Evolutionary conservation across 1,140 invertebrate species (phyloP).

Genomic region (Stegodyphus dumicola): DNA sequence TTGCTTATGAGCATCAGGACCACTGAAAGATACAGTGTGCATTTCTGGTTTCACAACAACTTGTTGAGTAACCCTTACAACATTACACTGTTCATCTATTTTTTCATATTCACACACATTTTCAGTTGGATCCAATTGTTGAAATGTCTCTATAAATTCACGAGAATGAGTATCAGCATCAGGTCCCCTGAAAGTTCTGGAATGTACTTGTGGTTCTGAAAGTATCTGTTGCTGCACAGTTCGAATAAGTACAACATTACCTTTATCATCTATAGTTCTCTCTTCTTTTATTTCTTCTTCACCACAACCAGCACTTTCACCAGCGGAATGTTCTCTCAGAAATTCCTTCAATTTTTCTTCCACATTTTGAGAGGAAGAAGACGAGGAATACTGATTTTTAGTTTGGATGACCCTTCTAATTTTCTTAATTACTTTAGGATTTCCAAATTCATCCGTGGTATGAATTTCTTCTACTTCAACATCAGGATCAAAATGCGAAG

Average conservation of each 20-base stretch:
- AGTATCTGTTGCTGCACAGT: conserved; percentile 43
- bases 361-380: conserved; percentile 52
- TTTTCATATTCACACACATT: conserved; percentile 37
- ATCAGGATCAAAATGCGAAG: conserved; percentile 41
- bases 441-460: conserved; percentile 50
- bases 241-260: conserved; percentile 52
- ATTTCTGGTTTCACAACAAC: conserved; percentile 72
- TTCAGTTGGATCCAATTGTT: conserved; percentile 25
- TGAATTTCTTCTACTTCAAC: conserved; percentile 54
- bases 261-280: conserved; percentile 56
- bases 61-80: conserved; percentile 41
- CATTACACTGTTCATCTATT: conserved; percentile 55
- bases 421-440: conserved; percentile 41
- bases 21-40: conserved; percentile 72
- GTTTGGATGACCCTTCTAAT: conserved; percentile 17
- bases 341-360: conserved; percentile 62
- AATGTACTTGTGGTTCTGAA: conserved; percentile 51
- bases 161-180: conserved; percentile 41
- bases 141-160: conserved; percentile 48
- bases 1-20: conserved; percentile 71
- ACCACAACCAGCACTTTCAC: conserved; percentile 26
- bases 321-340: conserved; percentile 36
- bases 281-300: conserved; percentile 60
- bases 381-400: conserved; percentile 43
- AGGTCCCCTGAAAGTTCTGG: conserved; percentile 47